Evolutionary conservation across 2,113 vertebrate species (phyloP), one percentile per base, ranked within the genome.

Genomic region (Embiotoca jacksoni): DNA sequence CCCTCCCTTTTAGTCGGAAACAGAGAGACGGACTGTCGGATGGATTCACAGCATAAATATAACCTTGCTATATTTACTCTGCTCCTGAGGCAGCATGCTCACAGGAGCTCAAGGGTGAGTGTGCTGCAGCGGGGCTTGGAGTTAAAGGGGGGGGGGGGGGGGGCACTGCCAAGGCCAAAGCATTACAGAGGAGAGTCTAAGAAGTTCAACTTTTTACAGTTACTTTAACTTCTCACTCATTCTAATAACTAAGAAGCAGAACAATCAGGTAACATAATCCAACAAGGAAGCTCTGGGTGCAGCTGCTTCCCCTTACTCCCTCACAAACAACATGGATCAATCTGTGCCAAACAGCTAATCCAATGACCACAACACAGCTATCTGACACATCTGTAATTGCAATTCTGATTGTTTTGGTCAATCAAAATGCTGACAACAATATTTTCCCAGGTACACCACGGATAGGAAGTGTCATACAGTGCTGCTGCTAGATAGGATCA

Each of bases 21-120:
- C 84, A 79, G 61, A 73, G 83, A 89, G 87, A 85, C 89, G 16
- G 61, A 64, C 85, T 76, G 90, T 84, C 81, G 85, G 82, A 88
- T 82, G 80, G 85, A 79, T 85, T 91, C 86, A 77, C 59, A 39
- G 82, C 75, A 81, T 90, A 92, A 91, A 92, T 93, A 92, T 92
- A 93, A 82, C 90, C 75, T 44, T 37, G 75, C 88, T 93, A 92
- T 88, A 93, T 93, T 91, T 93, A 87, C 82, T 71, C 75, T 46
- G 71, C 66, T 75, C 23, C 80, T 63, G 77, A 77, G 79, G 72
- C 82, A 85, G 82, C 85, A 73, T 86, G 81, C 72, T 76, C 75
- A 74, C 66, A 37, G 82, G 59, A 81, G 67, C 59, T 75, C 64
- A 50, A 47, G 47, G 69, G 90, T 82, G 85, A 80, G 86, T 72